phyloP scores from a whole-genome alignment of 2,113 vertebrate species.

The Archilochus colubris region DNA sequence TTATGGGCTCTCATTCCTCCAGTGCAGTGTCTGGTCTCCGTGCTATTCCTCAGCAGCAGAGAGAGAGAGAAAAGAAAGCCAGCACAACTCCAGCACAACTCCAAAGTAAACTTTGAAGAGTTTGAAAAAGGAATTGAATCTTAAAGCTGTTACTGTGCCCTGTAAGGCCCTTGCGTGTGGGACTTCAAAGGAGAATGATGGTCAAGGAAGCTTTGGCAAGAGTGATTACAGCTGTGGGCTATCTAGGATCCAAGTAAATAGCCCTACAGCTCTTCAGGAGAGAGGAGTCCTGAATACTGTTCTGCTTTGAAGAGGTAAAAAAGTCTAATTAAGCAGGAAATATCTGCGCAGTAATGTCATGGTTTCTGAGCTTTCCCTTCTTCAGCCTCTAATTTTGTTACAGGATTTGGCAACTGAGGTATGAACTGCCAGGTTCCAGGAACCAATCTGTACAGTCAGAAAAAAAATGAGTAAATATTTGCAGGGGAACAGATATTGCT shows the following conservation, averaged over 20 bases:
- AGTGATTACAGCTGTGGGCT: slow-evolving; percentile 36
- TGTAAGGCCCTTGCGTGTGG: slow-evolving; percentile 21
- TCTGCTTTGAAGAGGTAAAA: slow-evolving; percentile 77
- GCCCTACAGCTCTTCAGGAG: slow-evolving; percentile 57
- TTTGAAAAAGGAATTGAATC: slow-evolving; percentile 33
- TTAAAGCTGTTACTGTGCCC: slow-evolving; percentile 45
- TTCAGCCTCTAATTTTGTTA: slow-evolving; percentile 49
- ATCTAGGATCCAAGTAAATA: slow-evolving; percentile 37
- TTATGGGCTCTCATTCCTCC: slow-evolving; percentile 59
- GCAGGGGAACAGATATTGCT: neutral
- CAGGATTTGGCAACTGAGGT: neutral
- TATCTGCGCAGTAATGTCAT: slow-evolving; percentile 26
- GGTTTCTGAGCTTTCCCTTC: slow-evolving; percentile 19
- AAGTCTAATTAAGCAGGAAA: slow-evolving; percentile 62
- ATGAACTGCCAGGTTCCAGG: neutral
- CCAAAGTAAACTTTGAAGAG: slow-evolving; percentile 56
- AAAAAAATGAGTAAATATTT: slow-evolving; percentile 19
- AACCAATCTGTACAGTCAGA: slow-evolving; percentile 7
- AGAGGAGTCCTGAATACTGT: slow-evolving; percentile 20
- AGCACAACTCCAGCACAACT: slow-evolving; percentile 38
- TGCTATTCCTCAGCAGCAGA: slow-evolving; percentile 50
- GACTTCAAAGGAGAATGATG: slow-evolving; percentile 58
- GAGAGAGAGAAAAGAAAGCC: slow-evolving; percentile 61
- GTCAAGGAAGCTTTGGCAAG: slow-evolving; percentile 37
- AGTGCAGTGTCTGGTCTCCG: slow-evolving; percentile 29